These are phyloP conservation scores for Adineta ricciae DNA, from an alignment of 2,888 invertebrate genomes.

Conservation along the genomic window DNA sequence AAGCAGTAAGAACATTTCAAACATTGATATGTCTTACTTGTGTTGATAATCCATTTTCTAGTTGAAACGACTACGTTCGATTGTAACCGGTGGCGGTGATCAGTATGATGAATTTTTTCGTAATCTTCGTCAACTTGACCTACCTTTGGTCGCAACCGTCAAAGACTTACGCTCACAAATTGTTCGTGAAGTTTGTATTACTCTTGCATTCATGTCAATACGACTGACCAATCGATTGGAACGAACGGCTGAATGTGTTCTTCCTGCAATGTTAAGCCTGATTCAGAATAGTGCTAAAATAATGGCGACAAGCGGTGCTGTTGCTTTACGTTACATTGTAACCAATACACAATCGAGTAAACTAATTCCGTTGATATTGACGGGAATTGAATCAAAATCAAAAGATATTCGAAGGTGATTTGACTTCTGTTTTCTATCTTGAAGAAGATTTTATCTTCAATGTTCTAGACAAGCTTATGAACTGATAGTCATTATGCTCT, in stretches of 20 bases:
- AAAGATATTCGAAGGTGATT: constrained; percentile 30
- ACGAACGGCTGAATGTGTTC: constrained; percentile 69
- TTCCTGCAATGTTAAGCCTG: constrained; percentile 73
- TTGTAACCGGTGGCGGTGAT: constrained; percentile 65
- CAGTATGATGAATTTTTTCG: constrained; percentile 28
- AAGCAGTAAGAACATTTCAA: constrained; percentile 59
- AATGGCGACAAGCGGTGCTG: constrained; percentile 67
- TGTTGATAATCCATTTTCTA: constrained; percentile 45
- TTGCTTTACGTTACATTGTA: constrained; percentile 28
- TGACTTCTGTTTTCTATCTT: not conserved
- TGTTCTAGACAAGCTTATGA: constrained; percentile 11
- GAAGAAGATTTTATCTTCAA: not conserved
- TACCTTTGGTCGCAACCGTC: constrained; percentile 65
- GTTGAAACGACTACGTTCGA: constrained; percentile 72
- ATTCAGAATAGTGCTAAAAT: constrained; percentile 92
- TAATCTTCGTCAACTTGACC: constrained; percentile 56
- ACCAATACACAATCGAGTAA: constrained; percentile 22
- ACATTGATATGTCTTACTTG: not conserved
- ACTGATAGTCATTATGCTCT: constrained; percentile 17
- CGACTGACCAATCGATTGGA: constrained; percentile 55
- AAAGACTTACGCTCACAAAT: constrained; percentile 64
- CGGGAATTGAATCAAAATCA: constrained; percentile 21
- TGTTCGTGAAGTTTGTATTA: constrained; percentile 86
- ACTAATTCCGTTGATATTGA: constrained; percentile 22
- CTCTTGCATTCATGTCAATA: constrained; percentile 62